Percentiles rank a stretch among this genome's conserved stretches.
Conservation (phyloP, 2,113 vertebrate species). For the Microcebus griseorufus region DNA sequence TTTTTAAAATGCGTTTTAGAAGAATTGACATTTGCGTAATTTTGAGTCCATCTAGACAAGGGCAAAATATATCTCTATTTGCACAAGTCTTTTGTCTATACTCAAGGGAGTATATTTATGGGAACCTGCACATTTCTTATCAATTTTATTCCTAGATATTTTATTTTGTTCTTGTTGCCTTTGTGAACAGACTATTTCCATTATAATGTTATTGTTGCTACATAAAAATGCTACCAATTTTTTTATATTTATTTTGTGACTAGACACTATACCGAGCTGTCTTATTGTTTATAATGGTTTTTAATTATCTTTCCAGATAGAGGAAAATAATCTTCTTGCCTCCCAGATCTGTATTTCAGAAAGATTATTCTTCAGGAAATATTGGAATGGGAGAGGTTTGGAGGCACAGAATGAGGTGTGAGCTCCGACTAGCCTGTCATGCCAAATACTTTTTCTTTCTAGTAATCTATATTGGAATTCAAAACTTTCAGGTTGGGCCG, state of each 20-base stretch:
- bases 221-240: background rate
- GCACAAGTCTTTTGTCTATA: background rate
- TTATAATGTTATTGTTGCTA: background rate
- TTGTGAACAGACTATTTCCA: background rate
- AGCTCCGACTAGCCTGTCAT: rapidly evolving
- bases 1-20: background rate
- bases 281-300: background rate
- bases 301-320: too few species aligned
- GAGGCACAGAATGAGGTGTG: background rate
- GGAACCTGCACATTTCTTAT: background rate
- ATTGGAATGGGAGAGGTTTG: background rate
- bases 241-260: background rate
- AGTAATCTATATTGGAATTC: background rate
- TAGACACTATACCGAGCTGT: background rate
- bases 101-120: background rate
- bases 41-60: background rate
- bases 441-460: background rate
- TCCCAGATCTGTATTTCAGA: background rate
- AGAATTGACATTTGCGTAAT: background rate
- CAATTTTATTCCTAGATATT: background rate
- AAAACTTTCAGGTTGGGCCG: background rate
- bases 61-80: background rate
- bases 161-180: background rate
- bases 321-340: background rate
- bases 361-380: background rate